Percentiles rank a stretch among this genome's conserved stretches.
Evolutionary conservation across 2,113 vertebrate genomes (phyloP).

Genomic region (Myotis brandtii): DNA sequence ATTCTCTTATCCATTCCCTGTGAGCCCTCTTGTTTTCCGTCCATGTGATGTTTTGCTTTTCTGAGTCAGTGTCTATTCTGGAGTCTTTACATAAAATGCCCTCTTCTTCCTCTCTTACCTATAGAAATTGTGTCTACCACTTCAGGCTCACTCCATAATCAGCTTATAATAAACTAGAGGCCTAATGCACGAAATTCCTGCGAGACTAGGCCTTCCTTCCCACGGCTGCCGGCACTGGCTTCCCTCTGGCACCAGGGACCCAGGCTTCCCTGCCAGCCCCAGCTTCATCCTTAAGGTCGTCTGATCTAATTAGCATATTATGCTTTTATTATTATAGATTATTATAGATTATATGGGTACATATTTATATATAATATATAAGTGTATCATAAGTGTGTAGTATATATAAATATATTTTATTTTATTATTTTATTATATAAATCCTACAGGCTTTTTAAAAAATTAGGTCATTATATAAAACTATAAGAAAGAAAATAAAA

Average conservation of each 20-base stretch:
- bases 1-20: background rate
- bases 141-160: background rate
- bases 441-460: background rate
- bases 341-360: background rate
- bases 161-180: background rate
- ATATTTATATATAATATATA: background rate
- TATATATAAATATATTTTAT: background rate
- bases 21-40: background rate
- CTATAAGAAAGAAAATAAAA: background rate
- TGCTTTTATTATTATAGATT: background rate
- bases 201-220: no score
- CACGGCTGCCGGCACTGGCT: no score
- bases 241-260: no score
- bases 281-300: rapidly evolving
- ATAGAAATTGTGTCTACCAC: background rate
- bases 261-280: no score
- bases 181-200: no score
- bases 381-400: background rate
- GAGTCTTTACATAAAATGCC: background rate
- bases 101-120: background rate
- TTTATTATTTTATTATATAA: background rate
- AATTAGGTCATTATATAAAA: background rate
- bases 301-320: no score
- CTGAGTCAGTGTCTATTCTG: background rate
- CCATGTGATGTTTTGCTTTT: background rate